A percentile compares a stretch with the other conserved stretches of the same genome.
Conservation (phyloP, 2,113 vertebrate species). For the Aegotheles bennettii region DNA sequence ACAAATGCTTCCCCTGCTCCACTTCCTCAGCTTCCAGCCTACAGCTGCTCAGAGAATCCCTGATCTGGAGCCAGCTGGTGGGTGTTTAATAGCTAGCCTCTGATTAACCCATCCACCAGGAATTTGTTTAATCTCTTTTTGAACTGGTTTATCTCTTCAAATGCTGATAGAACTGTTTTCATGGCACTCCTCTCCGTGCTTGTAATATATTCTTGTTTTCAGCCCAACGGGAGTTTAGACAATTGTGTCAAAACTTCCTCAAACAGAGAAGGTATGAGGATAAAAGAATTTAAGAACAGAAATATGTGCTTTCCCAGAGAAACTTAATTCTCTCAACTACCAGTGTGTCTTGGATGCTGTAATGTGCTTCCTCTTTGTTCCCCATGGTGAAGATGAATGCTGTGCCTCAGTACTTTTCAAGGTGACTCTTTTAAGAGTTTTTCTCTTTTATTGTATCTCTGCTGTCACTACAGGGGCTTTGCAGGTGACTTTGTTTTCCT, state of each 20-base stretch:
- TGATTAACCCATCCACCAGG: not conserved
- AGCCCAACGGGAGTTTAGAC: not conserved
- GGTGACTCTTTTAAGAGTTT: slow-evolving; percentile 22
- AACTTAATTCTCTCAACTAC: not conserved
- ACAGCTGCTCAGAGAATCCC: not conserved
- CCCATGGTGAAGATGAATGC: not conserved
- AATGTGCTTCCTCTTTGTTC: not conserved
- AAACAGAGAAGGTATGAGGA: not conserved
- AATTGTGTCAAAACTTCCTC: not conserved
- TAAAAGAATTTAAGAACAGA: not conserved
- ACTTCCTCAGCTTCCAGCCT: not conserved
- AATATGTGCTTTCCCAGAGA: not conserved
- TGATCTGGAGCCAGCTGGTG: not conserved
- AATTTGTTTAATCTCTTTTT: slow-evolving; percentile 23
- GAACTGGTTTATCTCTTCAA: not conserved
- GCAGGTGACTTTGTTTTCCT: not conserved
- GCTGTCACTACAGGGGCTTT: not conserved
- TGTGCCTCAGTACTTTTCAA: slow-evolving; percentile 12
- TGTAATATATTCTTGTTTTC: not conserved
- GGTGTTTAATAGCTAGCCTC: not conserved
- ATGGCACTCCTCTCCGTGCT: not conserved
- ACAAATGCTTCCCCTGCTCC: not conserved
- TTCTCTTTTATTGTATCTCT: not conserved
- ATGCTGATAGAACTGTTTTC: not conserved
- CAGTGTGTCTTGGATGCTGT: not conserved